Evolutionary conservation across 2,888 invertebrate species (phyloP), one percentile per base, ranked within the genome.

Genomic region (Taenaris catops): DNA sequence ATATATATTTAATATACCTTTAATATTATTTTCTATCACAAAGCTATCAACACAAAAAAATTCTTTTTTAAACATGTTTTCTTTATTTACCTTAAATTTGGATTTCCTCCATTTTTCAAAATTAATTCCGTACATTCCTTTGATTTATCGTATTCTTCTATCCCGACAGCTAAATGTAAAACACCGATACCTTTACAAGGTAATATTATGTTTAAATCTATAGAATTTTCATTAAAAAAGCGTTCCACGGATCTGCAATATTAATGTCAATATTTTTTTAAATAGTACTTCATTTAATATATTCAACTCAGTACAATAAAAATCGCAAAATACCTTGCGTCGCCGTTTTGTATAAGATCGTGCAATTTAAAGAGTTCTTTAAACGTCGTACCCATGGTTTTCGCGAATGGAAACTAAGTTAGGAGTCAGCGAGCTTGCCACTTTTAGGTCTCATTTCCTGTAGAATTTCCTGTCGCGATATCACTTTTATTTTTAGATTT

Each of bases 161-260:
- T 90, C 1, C 95, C 95, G 23, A 93, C 91, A 0, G 91, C 92
- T 51, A 94, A 88, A 59, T 96, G 96, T 50, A 96, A 87, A 0
- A 95, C 90, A 0, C 93, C 89, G 26, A 94, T 90, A 46, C 93
- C 93, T 54, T 91, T 89, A 25, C 89, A 89, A 14, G 91, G 91
- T 58, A 95, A 86, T 31, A 94, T 79, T 14, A 89, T 70, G 68
- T 94, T 94, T 0, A 94, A 89, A 68, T 93, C 87, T 3, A 92
- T 89, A 17, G 83, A 69, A 54, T 88, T 63, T 19, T 68, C 60
- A 8, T 48, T 88, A 3, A 86, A 46, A 38, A 67, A 63, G 60
- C 71, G 48, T 58, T 69, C 56, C 81, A 76, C 55, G 71, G 78
- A 55, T 66, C 89, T 73, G 74, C 52, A 51, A 90, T 66, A 29